These are phyloP conservation scores for Dicyrtomina minuta DNA, from an alignment of 2,888 invertebrate genomes.

Conservation along the genomic window DNA sequence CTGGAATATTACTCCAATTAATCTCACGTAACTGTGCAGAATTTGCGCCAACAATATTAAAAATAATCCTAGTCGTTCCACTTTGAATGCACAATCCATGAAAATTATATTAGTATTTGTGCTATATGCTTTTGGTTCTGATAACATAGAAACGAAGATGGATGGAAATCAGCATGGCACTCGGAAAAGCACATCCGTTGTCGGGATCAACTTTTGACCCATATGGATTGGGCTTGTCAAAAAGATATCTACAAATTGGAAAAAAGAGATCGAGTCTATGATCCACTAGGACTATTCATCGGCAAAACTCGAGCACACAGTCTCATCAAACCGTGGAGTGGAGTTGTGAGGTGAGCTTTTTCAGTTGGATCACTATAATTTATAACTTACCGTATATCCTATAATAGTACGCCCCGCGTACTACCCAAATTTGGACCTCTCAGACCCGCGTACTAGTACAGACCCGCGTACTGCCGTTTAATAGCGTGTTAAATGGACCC, in stretches of 20 bases:
- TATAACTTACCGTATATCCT: background rate
- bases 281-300: conserved; percentile 43
- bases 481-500: no score
- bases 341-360: conserved; percentile 46
- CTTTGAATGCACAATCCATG: background rate
- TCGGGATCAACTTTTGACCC: conserved; percentile 62
- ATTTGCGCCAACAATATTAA: background rate
- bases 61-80: background rate
- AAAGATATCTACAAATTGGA: conserved; percentile 63
- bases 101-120: background rate
- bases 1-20: background rate
- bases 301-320: conserved; percentile 45
- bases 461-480: no score
- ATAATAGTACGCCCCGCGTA: no score
- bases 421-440: no score
- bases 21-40: background rate
- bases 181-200: conserved; percentile 63
- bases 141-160: conserved; percentile 60
- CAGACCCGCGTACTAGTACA: no score
- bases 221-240: conserved; percentile 66
- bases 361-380: background rate
- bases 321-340: conserved; percentile 52
- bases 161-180: conserved; percentile 65
- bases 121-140: background rate
- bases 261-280: conserved; percentile 43